Percentiles rank a stretch among this genome's conserved stretches.
Conservation (phyloP, 2,113 vertebrate genomes). For the Myotis brandtii region DNA sequence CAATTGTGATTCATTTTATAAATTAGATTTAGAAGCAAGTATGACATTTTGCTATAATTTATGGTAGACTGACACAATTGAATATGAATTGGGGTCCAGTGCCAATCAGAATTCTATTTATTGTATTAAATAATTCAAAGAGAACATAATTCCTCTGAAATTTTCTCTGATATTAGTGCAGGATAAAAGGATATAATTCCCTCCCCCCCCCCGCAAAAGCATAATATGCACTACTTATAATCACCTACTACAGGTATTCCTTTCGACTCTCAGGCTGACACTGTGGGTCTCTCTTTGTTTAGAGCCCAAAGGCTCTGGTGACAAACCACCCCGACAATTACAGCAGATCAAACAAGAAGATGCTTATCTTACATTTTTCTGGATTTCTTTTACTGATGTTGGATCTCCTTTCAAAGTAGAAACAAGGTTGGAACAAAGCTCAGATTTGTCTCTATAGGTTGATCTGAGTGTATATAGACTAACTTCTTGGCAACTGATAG, state of each 20-base stretch:
- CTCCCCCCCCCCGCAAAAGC: slow-evolving; percentile 54
- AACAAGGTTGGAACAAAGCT: background rate
- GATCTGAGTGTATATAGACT: background rate
- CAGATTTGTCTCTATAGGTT: background rate
- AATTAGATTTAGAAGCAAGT: slow-evolving; percentile 13
- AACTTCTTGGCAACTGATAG: background rate
- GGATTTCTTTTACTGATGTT: background rate
- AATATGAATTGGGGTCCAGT: background rate
- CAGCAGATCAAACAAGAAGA: background rate
- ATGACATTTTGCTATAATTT: slow-evolving; percentile 28
- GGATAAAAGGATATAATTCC: slow-evolving; percentile 18
- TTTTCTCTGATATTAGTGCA: slow-evolving; percentile 40
- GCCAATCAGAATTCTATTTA: slow-evolving; percentile 35
- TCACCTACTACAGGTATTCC: background rate
- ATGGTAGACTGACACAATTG: background rate
- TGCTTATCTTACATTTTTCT: slow-evolving; percentile 12
- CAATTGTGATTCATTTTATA: background rate
- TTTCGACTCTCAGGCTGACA: background rate
- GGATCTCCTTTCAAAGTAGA: background rate
- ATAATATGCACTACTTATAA: background rate
- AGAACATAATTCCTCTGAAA: background rate
- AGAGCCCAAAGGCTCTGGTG: background rate
- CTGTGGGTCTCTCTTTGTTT: background rate
- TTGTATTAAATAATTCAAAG: slow-evolving; percentile 43
- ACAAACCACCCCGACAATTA: background rate